Conservation (phyloP, 2,888 invertebrate species). For the Congeria kusceri region DNA sequence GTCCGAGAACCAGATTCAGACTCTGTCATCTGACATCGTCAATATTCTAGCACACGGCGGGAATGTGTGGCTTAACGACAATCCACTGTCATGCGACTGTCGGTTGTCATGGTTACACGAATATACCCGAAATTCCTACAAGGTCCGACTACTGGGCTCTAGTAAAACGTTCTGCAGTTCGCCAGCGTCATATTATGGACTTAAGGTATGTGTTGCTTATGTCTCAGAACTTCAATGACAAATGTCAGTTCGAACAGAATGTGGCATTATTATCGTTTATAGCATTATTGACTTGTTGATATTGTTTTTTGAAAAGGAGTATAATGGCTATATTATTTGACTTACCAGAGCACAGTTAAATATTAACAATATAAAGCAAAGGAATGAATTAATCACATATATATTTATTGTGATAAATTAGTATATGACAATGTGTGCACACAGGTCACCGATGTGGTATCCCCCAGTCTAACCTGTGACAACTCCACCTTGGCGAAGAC, state of each 20-base stretch:
- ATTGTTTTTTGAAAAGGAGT: no score
- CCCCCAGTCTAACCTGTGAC: slow-evolving; percentile 43
- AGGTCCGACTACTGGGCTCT: slow-evolving; percentile 55
- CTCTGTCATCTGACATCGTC: slow-evolving; percentile 48
- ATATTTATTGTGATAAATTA: no score
- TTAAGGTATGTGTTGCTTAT: slow-evolving; percentile 46
- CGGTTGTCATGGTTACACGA: slow-evolving; percentile 65
- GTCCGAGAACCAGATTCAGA: slow-evolving; percentile 64
- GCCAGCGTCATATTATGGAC: slow-evolving; percentile 58
- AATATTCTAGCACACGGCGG: slow-evolving; percentile 62
- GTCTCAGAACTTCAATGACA: no score
- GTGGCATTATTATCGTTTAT: no score
- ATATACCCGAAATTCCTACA: slow-evolving; percentile 44
- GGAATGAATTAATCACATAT: no score
- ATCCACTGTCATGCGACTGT: slow-evolving; percentile 76
- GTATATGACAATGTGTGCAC: neutral
- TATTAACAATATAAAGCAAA: no score
- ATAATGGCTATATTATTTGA: no score
- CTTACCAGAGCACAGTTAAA: no score
- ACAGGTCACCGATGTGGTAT: slow-evolving; percentile 43
- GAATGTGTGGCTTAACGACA: slow-evolving; percentile 62
- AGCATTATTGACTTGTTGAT: no score
- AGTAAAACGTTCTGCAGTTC: slow-evolving; percentile 63
- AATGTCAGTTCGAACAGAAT: no score
- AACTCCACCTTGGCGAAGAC: slow-evolving; percentile 39